These are phyloP conservation scores for Anthophora plumipes DNA, from an alignment of 2,888 invertebrate genomes.

Conservation along the genomic window DNA sequence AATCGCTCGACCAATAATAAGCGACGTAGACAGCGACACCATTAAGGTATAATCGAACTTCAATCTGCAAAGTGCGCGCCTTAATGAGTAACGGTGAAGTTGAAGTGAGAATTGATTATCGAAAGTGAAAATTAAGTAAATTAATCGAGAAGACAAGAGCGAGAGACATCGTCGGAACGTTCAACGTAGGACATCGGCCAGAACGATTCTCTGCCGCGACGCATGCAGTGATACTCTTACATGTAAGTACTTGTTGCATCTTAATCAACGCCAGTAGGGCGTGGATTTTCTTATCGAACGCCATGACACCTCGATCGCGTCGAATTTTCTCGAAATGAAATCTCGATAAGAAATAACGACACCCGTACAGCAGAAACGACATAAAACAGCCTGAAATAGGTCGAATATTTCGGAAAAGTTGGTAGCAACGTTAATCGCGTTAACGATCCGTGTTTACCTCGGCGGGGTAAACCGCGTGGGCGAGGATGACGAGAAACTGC, in stretches of 20 bases:
- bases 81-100: no score
- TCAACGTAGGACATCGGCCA: no score
- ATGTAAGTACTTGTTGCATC: no score
- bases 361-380: not conserved
- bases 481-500: constrained; percentile 39
- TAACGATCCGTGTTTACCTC: constrained; percentile 43
- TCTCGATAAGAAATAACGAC: not conserved
- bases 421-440: constrained; percentile 46
- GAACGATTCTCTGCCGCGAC: no score
- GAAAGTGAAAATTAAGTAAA: no score
- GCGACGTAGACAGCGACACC: not conserved
- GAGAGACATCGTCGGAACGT: no score
- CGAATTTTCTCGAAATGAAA: not conserved
- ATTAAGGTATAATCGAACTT: not conserved
- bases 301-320: no score
- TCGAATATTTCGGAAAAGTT: constrained; percentile 6
- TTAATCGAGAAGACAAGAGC: no score
- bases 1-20: not conserved
- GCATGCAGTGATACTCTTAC: no score
- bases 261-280: no score
- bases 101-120: no score
- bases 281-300: no score
- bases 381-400: not conserved
- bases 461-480: constrained; percentile 40
- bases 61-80: not conserved